Evolutionary conservation across 2,888 invertebrate genomes (phyloP).

Genomic region (Drosophila hamatofila): DNA sequence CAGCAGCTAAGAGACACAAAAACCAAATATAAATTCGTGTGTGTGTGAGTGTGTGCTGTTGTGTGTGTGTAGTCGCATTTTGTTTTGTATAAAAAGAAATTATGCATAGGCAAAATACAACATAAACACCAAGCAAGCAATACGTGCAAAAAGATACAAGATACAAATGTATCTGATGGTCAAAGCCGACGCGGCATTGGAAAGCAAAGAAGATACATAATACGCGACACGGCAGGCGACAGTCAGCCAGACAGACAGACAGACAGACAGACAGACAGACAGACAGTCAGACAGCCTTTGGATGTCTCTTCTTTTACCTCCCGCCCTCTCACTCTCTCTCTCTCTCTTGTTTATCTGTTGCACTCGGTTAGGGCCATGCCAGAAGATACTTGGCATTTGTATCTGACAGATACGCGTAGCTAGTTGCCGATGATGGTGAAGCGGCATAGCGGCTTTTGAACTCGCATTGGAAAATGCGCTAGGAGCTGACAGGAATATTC

Average conservation of each 20-base stretch:
- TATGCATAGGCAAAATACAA: conserved; percentile 16
- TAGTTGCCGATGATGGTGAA: background rate
- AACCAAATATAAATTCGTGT: background rate
- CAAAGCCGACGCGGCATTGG: conserved; percentile 48
- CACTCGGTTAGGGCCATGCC: conserved; percentile 25
- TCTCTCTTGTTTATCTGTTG: conserved; percentile 39
- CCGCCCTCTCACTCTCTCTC: background rate
- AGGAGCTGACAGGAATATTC: conserved; percentile 20
- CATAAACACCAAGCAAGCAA: conserved; percentile 14
- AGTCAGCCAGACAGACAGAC: background rate
- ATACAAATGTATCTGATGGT: conserved; percentile 48
- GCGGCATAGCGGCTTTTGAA: conserved; percentile 22
- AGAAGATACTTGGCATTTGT: conserved; percentile 25
- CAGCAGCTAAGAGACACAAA: conserved; percentile 62
- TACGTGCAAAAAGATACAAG: conserved; percentile 21
- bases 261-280: too few relatives aligned
- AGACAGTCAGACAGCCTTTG: background rate
- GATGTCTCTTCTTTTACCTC: background rate
- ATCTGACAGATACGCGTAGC: conserved; percentile 37
- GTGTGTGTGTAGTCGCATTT: conserved; percentile 27
- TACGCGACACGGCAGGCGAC: conserved; percentile 7
- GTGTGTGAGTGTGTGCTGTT: conserved; percentile 12
- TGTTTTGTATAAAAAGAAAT: conserved; percentile 33
- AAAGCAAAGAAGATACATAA: conserved; percentile 10
- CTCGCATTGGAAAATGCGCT: conserved; percentile 35